A percentile compares a stretch with the other conserved stretches of the same genome.
These are phyloP conservation scores for Amiota minor DNA, from an alignment of 2,888 invertebrate genomes.

Conservation along the genomic window DNA sequence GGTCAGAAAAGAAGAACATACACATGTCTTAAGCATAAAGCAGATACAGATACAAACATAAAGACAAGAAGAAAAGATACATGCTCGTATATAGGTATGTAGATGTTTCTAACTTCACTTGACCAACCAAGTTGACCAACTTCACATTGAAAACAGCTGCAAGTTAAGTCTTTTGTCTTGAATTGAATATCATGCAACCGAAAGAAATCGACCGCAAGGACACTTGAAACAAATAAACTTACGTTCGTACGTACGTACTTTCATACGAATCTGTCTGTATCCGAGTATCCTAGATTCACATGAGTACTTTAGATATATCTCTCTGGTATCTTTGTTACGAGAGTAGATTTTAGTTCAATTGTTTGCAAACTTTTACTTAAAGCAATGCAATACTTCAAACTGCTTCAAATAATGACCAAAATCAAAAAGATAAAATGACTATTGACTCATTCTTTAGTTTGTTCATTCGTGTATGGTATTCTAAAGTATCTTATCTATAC, in stretches of 20 bases:
- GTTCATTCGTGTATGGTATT: too few relatives aligned
- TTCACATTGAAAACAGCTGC: slow-evolving; percentile 7
- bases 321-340: too few relatives aligned
- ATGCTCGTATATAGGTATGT: too few relatives aligned
- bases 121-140: neutral
- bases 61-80: neutral
- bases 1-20: neutral
- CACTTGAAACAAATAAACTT: neutral
- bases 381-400: neutral
- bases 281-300: neutral
- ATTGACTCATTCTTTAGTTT: neutral
- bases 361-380: slow-evolving; percentile 24
- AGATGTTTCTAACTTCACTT: neutral
- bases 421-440: slow-evolving; percentile 1
- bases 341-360: neutral
- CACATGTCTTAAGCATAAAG: neutral
- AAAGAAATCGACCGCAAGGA: slow-evolving; percentile 1
- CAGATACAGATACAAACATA: slow-evolving; percentile 3
- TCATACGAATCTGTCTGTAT: neutral
- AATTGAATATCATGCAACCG: neutral
- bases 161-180: slow-evolving; percentile 22
- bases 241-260: neutral
- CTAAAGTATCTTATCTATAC: too few relatives aligned
- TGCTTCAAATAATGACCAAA: slow-evolving; percentile 21
- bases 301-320: too few relatives aligned